Conservation (phyloP, 2,113 vertebrate genomes). For the Eulemur macaco region DNA sequence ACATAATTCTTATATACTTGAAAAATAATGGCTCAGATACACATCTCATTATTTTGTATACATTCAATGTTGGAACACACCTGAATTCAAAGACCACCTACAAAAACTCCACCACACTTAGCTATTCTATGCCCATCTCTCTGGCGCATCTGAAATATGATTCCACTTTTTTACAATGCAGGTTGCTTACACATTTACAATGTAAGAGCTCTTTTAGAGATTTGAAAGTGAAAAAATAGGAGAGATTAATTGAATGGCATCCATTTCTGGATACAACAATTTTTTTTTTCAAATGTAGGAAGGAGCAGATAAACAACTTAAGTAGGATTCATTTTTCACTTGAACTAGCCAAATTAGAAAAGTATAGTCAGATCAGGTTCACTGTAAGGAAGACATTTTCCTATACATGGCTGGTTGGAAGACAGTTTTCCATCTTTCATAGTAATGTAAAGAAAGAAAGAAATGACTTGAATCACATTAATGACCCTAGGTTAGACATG, state of each 20-base stretch:
- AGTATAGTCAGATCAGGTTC: background rate
- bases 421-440: background rate
- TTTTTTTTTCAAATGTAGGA: background rate
- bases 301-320: background rate
- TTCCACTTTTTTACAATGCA: background rate
- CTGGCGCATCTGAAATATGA: background rate
- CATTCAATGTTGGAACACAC: background rate
- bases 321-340: background rate
- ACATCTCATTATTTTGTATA: background rate
- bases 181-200: background rate
- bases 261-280: background rate
- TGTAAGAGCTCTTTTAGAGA: background rate
- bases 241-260: background rate
- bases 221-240: background rate
- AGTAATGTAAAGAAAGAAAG: background rate
- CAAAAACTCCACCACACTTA: background rate
- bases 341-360: slow-evolving; percentile 1
- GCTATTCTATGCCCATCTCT: background rate
- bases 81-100: background rate
- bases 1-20: background rate
- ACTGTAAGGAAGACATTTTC: background rate
- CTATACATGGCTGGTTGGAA: background rate
- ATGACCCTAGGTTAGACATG: background rate
- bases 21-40: background rate
- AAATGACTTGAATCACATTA: background rate